Base-by-base conservation (phyloP, 2,888 invertebrate species). In the Tethea ocularis region DNA sequence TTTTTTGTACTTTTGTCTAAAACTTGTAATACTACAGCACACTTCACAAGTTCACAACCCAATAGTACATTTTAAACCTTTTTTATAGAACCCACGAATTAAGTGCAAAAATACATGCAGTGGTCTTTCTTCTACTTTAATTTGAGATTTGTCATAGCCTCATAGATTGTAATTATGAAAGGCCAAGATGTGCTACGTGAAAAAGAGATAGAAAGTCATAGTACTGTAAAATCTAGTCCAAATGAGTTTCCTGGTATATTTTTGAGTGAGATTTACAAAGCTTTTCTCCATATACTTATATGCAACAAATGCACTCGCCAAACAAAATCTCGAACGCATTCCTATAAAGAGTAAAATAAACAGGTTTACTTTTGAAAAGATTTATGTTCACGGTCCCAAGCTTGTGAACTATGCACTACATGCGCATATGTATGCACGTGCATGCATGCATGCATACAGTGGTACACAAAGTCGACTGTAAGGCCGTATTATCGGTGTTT, bases 401-500 rank as follows among this genome's bases (percentile, higher is more conserved):
- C 61, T 60, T 65, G 59, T 64, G 60, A 60, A 63, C 65, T 58
- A 56, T 63, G 60, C 56, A 58, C 59, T 61, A 61, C 24, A 56
- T 60, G 17, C 46, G 2, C 57, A 1, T 59, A 51, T 23, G 33
- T 59, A 66, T 68, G 61, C 60, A 60, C 56, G 56, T 64, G n/a
- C n/a, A 69, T 68, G 63, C 67, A 72, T 71, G 67, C 67, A 69
- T 68, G 69, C 68, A 71, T 66, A 71, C 71, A 74, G 71, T 63
- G 69, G 57, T 66, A 63, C 71, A 76, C 75, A 77, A 79, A 77
- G 77, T 74, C 60, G 64, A 61, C 63, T 64, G 71, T 72, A 71
- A 74, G 71, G 72, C 71, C 60, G 72, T 71, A 81, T 78, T 84
- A 83, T 84, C 81, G 82, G 69, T 67, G 69, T 79, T 83, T 80